phyloP scores from a whole-genome alignment of 2,888 invertebrate species.

The Leptopilina drosophilae region DNA sequence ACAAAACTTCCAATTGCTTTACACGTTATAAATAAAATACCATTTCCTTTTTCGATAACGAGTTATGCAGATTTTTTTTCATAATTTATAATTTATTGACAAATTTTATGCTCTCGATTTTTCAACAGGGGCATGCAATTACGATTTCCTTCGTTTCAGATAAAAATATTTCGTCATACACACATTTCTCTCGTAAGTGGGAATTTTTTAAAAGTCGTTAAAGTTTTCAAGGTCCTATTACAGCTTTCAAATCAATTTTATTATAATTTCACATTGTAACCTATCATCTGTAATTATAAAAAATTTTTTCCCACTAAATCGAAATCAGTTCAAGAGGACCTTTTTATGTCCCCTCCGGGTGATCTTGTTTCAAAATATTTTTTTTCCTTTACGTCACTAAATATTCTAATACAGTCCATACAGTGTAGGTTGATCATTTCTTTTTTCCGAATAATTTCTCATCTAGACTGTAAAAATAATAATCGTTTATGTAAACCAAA shows the following conservation, averaged over 20 bases:
- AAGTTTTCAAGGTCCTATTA: constrained; percentile 24
- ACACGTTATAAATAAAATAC: no score
- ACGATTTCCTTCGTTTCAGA: neutral
- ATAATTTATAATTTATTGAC: neutral
- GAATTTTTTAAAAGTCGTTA: neutral
- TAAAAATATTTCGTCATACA: constrained; percentile 1
- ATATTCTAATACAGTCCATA: no score
- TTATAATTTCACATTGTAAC: neutral
- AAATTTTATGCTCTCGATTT: constrained; percentile 1
- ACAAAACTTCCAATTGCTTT: no score
- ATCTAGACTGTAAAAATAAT: no score
- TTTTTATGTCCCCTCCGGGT: constrained; percentile 1
- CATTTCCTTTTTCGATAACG: neutral
- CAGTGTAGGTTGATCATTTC: no score
- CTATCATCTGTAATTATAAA: constrained; percentile 2
- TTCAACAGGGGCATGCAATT: neutral
- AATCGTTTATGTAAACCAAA: no score
- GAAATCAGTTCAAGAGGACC: neutral
- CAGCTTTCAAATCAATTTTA: constrained; percentile 6
- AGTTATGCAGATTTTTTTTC: neutral
- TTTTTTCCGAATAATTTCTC: no score
- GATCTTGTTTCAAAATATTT: constrained; percentile 10
- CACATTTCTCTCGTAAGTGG: neutral
- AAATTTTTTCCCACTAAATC: neutral
- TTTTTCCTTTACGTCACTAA: neutral